phyloP scores from a whole-genome alignment of 2,113 vertebrate species.

The Pheucticus melanocephalus region DNA sequence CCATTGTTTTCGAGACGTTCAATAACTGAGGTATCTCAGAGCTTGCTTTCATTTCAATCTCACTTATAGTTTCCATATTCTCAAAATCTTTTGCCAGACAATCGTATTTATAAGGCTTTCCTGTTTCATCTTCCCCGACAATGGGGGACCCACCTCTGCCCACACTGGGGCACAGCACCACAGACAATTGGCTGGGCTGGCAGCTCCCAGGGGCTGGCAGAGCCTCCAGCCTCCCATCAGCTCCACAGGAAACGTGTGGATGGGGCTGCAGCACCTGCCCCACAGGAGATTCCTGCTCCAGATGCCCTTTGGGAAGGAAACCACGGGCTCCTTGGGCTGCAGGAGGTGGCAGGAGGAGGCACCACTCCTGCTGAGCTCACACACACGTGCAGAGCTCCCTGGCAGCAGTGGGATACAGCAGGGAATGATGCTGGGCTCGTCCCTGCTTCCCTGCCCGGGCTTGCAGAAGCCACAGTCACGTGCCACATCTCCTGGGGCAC shows the following conservation, averaged over 20 bases:
- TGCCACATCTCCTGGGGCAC: background rate
- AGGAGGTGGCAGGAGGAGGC: background rate
- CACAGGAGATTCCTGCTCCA: background rate
- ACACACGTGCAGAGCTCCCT: background rate
- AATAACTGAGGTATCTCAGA: too few species aligned
- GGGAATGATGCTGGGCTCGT: fast-evolving
- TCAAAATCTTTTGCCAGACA: too few species aligned
- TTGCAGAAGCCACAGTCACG: background rate
- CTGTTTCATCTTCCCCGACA: too few species aligned
- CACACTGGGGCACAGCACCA: background rate
- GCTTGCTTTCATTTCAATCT: too few species aligned
- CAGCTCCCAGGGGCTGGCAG: background rate
- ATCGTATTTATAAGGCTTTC: too few species aligned
- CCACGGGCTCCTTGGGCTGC: background rate
- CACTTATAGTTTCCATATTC: too few species aligned
- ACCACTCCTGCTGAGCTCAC: background rate
- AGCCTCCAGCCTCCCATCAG: fast-evolving
- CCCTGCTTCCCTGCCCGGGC: background rate
- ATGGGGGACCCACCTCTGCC: background rate
- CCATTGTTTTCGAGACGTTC: too few species aligned
- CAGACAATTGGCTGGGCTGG: fast-evolving
- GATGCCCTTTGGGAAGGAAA: background rate
- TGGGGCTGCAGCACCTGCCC: background rate
- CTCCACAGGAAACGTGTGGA: fast-evolving
- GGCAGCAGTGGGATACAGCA: background rate